Evolutionary conservation across 1,140 invertebrate species (phyloP).

Genomic region (Drosophila melanica): DNA sequence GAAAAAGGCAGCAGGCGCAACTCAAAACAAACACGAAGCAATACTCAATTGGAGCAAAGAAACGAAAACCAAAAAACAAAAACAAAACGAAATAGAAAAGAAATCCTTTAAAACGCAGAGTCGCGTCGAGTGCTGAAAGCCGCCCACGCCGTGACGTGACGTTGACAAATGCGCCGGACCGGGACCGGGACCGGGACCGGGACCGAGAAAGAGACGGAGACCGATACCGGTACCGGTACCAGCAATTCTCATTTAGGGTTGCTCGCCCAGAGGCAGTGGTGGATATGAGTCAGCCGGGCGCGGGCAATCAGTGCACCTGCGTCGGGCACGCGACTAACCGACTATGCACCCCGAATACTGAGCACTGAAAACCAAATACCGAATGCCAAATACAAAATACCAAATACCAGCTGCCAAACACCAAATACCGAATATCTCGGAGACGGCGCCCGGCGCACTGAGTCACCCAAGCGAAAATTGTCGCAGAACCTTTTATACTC

Average conservation of each 20-base stretch:
- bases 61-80: neutral
- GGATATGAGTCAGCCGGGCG: slow-evolving; percentile 65
- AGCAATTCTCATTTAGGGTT: neutral
- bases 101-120: slow-evolving; percentile 49
- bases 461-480: slow-evolving; percentile 61
- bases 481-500: neutral
- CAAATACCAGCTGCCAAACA: slow-evolving; percentile 16
- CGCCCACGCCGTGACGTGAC: slow-evolving; percentile 57
- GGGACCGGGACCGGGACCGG: slow-evolving; percentile 36
- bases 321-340: slow-evolving; percentile 64
- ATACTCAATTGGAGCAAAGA: neutral
- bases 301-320: slow-evolving; percentile 77
- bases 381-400: slow-evolving; percentile 8
- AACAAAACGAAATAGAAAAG: slow-evolving; percentile 54
- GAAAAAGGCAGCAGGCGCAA: slow-evolving; percentile 57
- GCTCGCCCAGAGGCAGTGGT: neutral
- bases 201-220: slow-evolving; percentile 34
- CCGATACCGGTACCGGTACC: slow-evolving; percentile 11
- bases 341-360: slow-evolving; percentile 35
- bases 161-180: slow-evolving; percentile 71
- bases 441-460: slow-evolving; percentile 13
- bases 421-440: neutral
- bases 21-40: slow-evolving; percentile 15
- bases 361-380: slow-evolving; percentile 22
- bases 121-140: slow-evolving; percentile 41